Conservation (phyloP, 2,888 invertebrate genomes). For the Erynnis tages region DNA sequence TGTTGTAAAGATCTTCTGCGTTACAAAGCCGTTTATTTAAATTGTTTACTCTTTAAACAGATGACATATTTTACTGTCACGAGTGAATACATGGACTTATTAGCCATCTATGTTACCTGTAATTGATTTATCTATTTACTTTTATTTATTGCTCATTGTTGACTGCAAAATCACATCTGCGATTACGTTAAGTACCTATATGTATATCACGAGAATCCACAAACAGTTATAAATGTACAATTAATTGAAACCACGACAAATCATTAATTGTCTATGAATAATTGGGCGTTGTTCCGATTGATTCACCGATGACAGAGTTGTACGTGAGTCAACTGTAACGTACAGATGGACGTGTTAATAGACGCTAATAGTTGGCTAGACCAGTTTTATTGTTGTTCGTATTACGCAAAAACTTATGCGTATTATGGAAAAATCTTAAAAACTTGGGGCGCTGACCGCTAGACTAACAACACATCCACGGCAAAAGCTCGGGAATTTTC, state of each 20-base stretch:
- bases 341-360: conserved; percentile 28
- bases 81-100: no score
- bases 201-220: conserved; percentile 6
- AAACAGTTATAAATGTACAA: conserved; percentile 12
- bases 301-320: conserved; percentile 38
- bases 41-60: no score
- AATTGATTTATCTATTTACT: no score
- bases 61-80: no score
- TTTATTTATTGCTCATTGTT: conserved; percentile 5
- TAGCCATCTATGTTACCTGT: no score
- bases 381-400: conserved; percentile 3
- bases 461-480: no score
- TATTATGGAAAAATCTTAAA: no score
- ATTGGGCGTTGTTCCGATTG: conserved; percentile 29
- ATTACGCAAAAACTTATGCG: no score
- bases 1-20: no score
- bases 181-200: conserved; percentile 4
- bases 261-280: conserved; percentile 7
- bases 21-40: no score
- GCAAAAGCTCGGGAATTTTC: no score
- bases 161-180: conserved; percentile 7
- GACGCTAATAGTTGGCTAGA: conserved; percentile 30
- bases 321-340: conserved; percentile 32
- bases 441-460: no score
- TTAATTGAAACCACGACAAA: conserved; percentile 19